A percentile compares a stretch with the other conserved stretches of the same genome.
Evolutionary conservation across 2,888 invertebrate species (phyloP).

Genomic region (Plebejus anna): DNA sequence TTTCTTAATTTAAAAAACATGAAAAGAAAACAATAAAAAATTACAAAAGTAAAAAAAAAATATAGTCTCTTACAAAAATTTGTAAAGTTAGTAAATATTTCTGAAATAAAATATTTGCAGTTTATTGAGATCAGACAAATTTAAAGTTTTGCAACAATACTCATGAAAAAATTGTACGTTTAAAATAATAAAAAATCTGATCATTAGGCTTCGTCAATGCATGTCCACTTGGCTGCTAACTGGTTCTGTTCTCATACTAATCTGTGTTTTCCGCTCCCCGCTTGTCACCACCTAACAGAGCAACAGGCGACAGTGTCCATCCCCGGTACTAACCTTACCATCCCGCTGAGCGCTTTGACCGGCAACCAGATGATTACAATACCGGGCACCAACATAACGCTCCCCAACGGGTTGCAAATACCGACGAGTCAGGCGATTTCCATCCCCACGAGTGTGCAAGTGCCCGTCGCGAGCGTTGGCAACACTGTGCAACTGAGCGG

Average conservation of each 20-base stretch:
- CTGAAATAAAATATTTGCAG: neutral
- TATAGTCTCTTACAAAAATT: no score
- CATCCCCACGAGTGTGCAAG: conserved; percentile 50
- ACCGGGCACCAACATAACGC: conserved; percentile 77
- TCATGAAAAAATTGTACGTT: no score
- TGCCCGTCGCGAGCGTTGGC: conserved; percentile 47
- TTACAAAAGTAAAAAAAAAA: neutral
- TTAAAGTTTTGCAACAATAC: neutral
- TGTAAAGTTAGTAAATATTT: no score
- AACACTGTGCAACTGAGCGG: conserved; percentile 39
- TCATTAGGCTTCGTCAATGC: conserved; percentile 9
- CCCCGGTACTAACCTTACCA: conserved; percentile 82
- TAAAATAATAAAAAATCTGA: neutral
- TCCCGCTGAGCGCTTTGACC: conserved; percentile 75
- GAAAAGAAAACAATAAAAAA: neutral
- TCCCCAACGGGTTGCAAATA: conserved; percentile 48
- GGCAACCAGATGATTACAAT: conserved; percentile 75
- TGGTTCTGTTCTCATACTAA: conserved; percentile 65
- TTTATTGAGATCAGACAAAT: neutral
- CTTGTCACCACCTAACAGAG: conserved; percentile 56
- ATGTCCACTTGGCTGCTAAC: conserved; percentile 50
- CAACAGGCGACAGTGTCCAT: conserved; percentile 79
- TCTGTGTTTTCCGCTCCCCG: conserved; percentile 58
- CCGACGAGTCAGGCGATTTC: conserved; percentile 51
- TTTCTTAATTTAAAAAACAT: neutral